Conservation (phyloP, 2,888 invertebrate genomes). For the Platycheirus rosarum region DNA sequence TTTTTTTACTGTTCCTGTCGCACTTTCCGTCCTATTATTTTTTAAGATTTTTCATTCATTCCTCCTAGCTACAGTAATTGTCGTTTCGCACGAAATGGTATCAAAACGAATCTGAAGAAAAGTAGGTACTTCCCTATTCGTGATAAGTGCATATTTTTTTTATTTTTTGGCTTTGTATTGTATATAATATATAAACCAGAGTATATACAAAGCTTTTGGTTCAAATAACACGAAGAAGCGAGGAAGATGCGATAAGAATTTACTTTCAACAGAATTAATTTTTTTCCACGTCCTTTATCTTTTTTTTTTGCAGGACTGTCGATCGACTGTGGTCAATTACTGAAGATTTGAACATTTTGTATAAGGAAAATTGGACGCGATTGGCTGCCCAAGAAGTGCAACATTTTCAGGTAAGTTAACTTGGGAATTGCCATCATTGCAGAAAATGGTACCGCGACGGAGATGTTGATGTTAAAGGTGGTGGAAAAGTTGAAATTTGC, state of each 20-base stretch:
- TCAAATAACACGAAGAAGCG: slow-evolving; percentile 34
- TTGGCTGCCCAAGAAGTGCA: slow-evolving; percentile 93
- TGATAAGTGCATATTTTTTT: too few relatives aligned
- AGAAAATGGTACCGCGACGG: neutral
- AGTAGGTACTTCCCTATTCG: neutral
- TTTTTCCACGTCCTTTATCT: slow-evolving; percentile 2
- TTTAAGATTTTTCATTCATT: slow-evolving; percentile 59
- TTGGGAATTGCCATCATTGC: slow-evolving; percentile 49
- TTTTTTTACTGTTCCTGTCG: neutral
- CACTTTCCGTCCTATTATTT: slow-evolving; percentile 32
- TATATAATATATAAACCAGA: too few relatives aligned
- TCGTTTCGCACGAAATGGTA: slow-evolving; percentile 11
- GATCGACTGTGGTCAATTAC: slow-evolving; percentile 93
- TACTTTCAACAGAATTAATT: slow-evolving; percentile 58
- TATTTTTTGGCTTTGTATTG: too few relatives aligned
- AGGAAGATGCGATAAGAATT: slow-evolving; percentile 52
- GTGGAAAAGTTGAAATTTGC: slow-evolving; percentile 32
- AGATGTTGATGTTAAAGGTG: neutral
- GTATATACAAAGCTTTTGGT: too few relatives aligned
- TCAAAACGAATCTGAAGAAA: slow-evolving; percentile 19
- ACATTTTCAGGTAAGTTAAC: slow-evolving; percentile 88
- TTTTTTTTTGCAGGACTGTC: slow-evolving; percentile 84
- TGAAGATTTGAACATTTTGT: slow-evolving; percentile 93
- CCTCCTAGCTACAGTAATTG: neutral
- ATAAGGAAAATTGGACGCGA: slow-evolving; percentile 95